Evolutionary conservation across 2,113 vertebrate genomes (phyloP).

Genomic region (Tylochromis polylepis): DNA sequence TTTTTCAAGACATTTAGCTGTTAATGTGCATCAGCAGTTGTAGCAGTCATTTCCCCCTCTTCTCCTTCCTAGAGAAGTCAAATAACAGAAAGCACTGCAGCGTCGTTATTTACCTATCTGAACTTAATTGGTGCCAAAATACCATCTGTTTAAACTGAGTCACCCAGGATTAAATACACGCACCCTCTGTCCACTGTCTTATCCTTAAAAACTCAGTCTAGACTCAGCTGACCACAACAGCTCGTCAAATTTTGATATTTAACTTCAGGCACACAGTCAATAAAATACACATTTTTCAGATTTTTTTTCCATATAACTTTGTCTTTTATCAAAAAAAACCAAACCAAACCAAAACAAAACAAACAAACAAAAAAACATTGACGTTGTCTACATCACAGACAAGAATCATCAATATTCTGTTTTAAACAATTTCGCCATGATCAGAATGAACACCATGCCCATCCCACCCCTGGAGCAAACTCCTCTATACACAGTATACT

Average conservation of each 20-base stretch:
- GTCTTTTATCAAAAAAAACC: constrained; percentile 59
- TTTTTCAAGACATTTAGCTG: neutral
- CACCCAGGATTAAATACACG: constrained; percentile 50
- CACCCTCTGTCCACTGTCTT: constrained; percentile 32
- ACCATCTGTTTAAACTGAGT: constrained; percentile 51
- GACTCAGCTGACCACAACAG: neutral
- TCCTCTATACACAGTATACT: constrained; percentile 73
- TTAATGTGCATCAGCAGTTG: neutral
- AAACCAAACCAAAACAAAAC: constrained; percentile 22
- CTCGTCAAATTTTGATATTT: neutral
- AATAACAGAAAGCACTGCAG: neutral
- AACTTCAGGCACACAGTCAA: neutral
- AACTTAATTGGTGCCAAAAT: constrained; percentile 14
- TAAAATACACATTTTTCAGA: constrained; percentile 12
- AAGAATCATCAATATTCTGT: constrained; percentile 77
- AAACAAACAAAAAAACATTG: constrained; percentile 65
- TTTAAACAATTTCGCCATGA: constrained; percentile 62
- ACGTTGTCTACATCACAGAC: constrained; percentile 81
- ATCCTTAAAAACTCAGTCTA: constrained; percentile 53
- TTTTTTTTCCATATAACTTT: constrained; percentile 46
- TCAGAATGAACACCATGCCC: constrained; percentile 68
- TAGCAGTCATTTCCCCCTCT: neutral
- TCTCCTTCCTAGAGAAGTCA: neutral
- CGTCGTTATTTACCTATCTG: constrained; percentile 1
- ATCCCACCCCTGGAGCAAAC: constrained; percentile 52